Evolutionary conservation across 2,888 invertebrate genomes (phyloP), one percentile per base, ranked within the genome.

Genomic region (Acrobasis repandana): DNA sequence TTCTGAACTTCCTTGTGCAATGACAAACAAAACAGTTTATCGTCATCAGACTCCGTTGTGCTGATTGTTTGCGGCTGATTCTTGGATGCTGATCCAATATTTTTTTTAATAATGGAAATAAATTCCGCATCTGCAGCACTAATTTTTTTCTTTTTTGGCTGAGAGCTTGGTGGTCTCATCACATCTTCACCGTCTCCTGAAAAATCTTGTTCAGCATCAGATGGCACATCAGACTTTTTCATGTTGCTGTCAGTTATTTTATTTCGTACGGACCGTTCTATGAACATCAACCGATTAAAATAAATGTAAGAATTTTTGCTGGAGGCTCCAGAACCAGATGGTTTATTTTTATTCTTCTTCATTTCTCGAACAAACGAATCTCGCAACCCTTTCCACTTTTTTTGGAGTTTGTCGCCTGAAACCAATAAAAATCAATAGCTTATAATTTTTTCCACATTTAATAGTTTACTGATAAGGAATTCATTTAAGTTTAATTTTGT

Each of bases 261-360:
- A 57, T 64, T 65, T 54, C 59, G 50, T 52, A 61, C 54, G 50
- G 61, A 64, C 50, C 47, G 61, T 62, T 54, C 59, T 46, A 62
- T 63, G 61, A 62, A 62, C 60, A 58, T 60, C 61, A 65, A 60
- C 60, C 54, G 58, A 59, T 61, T 51, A 64, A 59, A 64, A 60
- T 62, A 61, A 58, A 64, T 56, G 34, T 58, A 64, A 58, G 56
- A 58, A 52, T 63, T 52, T 62, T 65, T 56, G n/a, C n/a, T n/a
- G n/a, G 62, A 61, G 58, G 65, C 61, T 63, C 63, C 63, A 60
- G 63, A 65, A 20, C 65, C 62, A 58, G 65, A 65, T 61, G 61
- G 61, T 54, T 60, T 58, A 61, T 61, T 65, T 61, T 65, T 65
- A 51, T 52, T 61, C 58, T 63, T 65, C 57, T 65, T 65, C 59